Evolutionary conservation across 2,888 invertebrate genomes (phyloP), one percentile per base, ranked within the genome.

Genomic region (Lochmaea crataegi): DNA sequence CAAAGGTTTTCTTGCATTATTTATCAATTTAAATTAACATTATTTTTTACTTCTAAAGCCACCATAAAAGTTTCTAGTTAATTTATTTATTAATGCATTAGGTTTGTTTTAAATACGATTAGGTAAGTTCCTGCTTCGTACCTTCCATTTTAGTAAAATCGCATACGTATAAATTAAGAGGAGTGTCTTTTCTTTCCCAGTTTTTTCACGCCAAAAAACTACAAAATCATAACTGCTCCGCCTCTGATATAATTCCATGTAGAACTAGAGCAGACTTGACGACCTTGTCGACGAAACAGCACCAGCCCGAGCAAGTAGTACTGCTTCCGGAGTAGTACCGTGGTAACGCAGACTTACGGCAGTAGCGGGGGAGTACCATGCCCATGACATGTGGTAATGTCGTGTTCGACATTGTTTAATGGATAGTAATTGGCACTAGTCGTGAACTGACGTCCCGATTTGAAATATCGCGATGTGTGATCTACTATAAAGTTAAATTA

Each of bases 211-310:
- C 68, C 10, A 53, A 65, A 63, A 61, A 41, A 16, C 10, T 38
- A 10, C 7, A 32, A 18, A 10, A 32, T 48, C 53, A 56, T 42
- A 51, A 1, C 16, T 16, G 4, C 71, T 66, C 71, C 73, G 75
- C 68, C 73, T 73, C 76, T 78, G 78, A 77, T 77, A 75, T 75
- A 77, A 73, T 73, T 72, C 73, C 68, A 18, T 65, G 38, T 58
- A 32, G 67, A 78, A 78, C 74, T 79, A 73, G 79, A 79, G 78
- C 78, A 77, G 75, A 77, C 78, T 32, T 22, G 78, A 61, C 74
- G 79, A 76, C 79, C 79, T 79, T 79, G 79, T 64, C 73, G 53
- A 64, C 42, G 42, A 70, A 70, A 65, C 64, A 64, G 57, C 57
- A 64, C 64, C 70, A 65, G 48, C 71, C 63, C 74, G 57, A 65